Percentiles rank a stretch among this genome's conserved stretches.
Evolutionary conservation across 2,113 vertebrate genomes (phyloP).

Genomic region (Odocoileus virginianus): DNA sequence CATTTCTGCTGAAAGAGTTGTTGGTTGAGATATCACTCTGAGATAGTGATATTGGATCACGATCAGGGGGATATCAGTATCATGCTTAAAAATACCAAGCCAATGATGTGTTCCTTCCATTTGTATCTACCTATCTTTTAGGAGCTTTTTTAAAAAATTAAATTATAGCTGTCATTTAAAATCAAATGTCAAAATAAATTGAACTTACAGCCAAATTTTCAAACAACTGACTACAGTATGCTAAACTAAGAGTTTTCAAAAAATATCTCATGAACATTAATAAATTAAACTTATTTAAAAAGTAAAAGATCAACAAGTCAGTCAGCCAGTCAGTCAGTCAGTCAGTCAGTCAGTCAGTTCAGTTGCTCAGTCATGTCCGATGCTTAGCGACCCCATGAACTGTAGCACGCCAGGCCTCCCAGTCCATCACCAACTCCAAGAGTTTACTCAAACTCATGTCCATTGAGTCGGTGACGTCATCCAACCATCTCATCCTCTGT

Average conservation of each 20-base stretch:
- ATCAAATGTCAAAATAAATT: neutral
- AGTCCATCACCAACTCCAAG: fast-evolving
- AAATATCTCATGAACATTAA: neutral
- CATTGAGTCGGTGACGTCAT: neutral
- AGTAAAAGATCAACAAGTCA: neutral
- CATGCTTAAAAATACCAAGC: neutral
- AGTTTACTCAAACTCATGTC: neutral
- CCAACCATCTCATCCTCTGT: neutral
- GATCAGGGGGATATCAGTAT: neutral
- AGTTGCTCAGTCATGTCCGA: neutral
- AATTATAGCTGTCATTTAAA: neutral
- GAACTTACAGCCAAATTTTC: neutral
- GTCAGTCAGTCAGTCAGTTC: neutral
- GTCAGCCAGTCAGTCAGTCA: neutral
- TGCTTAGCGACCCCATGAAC: neutral
- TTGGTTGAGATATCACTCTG: neutral
- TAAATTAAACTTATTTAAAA: neutral
- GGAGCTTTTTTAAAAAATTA: neutral
- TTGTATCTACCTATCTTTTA: neutral
- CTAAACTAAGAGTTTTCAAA: constrained; percentile 11
- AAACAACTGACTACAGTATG: neutral
- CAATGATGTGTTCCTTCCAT: neutral
- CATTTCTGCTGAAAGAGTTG: neutral
- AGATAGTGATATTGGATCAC: neutral
- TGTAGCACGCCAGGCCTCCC: neutral